A percentile compares a stretch with the other conserved stretches of the same genome.
Conservation (phyloP, 1,140 invertebrate genomes). For the Euwallacea fornicatus region DNA sequence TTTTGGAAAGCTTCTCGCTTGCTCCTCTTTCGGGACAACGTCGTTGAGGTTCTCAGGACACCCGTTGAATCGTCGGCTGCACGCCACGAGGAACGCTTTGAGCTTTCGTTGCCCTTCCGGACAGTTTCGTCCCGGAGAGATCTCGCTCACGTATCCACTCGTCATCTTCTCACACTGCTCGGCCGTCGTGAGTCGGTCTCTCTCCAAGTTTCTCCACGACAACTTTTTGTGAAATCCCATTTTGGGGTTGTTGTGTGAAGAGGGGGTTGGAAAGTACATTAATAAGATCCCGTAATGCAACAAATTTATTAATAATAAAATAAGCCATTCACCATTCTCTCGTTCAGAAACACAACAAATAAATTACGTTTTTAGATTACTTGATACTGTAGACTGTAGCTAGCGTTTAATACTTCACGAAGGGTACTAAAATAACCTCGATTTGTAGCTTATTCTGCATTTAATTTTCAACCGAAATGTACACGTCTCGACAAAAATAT, state of each 20-base stretch:
- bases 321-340: slow-evolving; percentile 6
- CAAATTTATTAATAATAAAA: slow-evolving; percentile 10
- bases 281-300: slow-evolving; percentile 4
- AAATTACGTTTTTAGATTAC: slow-evolving; percentile 14
- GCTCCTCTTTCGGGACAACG: too few species aligned
- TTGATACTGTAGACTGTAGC: background rate
- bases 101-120: too few species aligned
- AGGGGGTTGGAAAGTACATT: background rate
- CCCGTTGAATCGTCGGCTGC: too few species aligned
- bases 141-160: too few species aligned
- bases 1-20: too few species aligned
- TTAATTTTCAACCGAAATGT: background rate
- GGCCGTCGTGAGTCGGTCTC: too few species aligned
- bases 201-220: too few species aligned
- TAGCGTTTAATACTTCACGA: background rate
- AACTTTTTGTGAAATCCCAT: too few species aligned
- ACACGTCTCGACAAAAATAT: slow-evolving; percentile 9
- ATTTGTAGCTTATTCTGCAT: background rate
- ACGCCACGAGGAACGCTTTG: too few species aligned
- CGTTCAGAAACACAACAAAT: slow-evolving; percentile 17
- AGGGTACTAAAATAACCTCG: background rate
- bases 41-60: too few species aligned
- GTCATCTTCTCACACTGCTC: too few species aligned
- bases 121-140: too few species aligned
- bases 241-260: background rate